Percentiles rank a stretch among this genome's conserved stretches.
These are phyloP conservation scores for Lineus longissimus DNA, from an alignment of 1,140 invertebrate species.

Conservation along the genomic window DNA sequence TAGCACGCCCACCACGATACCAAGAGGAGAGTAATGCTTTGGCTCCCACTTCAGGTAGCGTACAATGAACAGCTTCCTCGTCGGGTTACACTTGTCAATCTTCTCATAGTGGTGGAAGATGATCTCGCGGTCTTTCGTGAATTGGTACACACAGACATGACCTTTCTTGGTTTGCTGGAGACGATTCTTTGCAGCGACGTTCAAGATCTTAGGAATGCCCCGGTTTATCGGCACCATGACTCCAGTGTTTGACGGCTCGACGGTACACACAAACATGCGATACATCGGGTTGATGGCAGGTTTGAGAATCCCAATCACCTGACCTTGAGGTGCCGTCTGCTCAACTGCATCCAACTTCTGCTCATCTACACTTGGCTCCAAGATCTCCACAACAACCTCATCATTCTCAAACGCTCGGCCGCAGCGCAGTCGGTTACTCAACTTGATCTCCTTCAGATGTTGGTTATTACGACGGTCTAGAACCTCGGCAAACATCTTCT, in stretches of 20 bases:
- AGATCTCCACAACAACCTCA: slow-evolving; percentile 39
- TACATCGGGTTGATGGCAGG: slow-evolving; percentile 27
- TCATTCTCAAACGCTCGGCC: slow-evolving; percentile 40
- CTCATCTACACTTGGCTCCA: slow-evolving; percentile 1
- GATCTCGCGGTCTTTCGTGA: slow-evolving; percentile 27
- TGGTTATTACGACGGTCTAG: not conserved
- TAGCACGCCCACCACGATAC: slow-evolving; percentile 39
- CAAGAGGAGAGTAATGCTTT: slow-evolving; percentile 31
- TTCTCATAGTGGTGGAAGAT: slow-evolving; percentile 32
- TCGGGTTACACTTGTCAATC: slow-evolving; percentile 21
- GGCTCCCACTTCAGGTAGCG: slow-evolving; percentile 40
- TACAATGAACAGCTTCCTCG: slow-evolving; percentile 41
- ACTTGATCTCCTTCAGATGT: slow-evolving; percentile 23
- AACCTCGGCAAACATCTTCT: slow-evolving; percentile 13
- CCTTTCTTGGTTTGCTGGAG: slow-evolving; percentile 25
- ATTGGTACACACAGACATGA: slow-evolving; percentile 35
- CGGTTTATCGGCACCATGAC: slow-evolving; percentile 43
- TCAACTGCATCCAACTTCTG: not conserved
- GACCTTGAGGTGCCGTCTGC: slow-evolving; percentile 14
- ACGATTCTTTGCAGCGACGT: slow-evolving; percentile 18
- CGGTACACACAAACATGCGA: slow-evolving; percentile 39
- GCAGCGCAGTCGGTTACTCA: slow-evolving; percentile 29
- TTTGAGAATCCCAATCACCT: slow-evolving; percentile 41
- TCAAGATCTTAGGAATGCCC: slow-evolving; percentile 35
- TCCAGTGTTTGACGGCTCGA: slow-evolving; percentile 31